Evolutionary conservation across 1,140 invertebrate species (phyloP).

Genomic region (Tribolium madens): DNA sequence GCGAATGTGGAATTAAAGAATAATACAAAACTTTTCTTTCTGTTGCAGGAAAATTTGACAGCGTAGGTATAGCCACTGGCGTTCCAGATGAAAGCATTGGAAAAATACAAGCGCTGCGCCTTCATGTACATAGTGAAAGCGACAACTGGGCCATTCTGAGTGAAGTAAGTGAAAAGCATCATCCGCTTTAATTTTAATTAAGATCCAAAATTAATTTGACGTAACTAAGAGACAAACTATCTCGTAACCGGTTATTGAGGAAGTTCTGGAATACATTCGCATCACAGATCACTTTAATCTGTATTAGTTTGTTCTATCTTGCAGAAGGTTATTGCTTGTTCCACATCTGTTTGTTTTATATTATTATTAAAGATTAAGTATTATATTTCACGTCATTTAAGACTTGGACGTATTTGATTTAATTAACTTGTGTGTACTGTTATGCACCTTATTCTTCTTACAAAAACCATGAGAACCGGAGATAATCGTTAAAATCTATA

Average conservation of each 20-base stretch:
- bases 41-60: slow-evolving; percentile 77
- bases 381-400: neutral
- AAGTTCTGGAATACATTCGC: slow-evolving; percentile 9
- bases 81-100: slow-evolving; percentile 75
- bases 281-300: slow-evolving; percentile 16
- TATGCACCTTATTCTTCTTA: no score
- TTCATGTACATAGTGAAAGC: slow-evolving; percentile 84
- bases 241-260: neutral
- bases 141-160: slow-evolving; percentile 92
- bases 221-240: neutral
- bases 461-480: neutral
- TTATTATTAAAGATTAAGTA: neutral
- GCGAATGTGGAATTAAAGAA: no score
- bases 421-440: neutral
- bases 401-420: neutral
- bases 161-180: slow-evolving; percentile 74
- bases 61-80: slow-evolving; percentile 83
- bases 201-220: slow-evolving; percentile 18
- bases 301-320: neutral
- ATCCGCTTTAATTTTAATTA: slow-evolving; percentile 27
- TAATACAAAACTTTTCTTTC: neutral
- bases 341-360: slow-evolving; percentile 6
- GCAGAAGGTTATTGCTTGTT: slow-evolving; percentile 20
- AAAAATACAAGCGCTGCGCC: slow-evolving; percentile 76
- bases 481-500: neutral